Evolutionary conservation across 35 echinoderm and acorn worm genomes (phyloP), one percentile per base, ranked within the genome.

Genomic region (Diadema setosum): DNA sequence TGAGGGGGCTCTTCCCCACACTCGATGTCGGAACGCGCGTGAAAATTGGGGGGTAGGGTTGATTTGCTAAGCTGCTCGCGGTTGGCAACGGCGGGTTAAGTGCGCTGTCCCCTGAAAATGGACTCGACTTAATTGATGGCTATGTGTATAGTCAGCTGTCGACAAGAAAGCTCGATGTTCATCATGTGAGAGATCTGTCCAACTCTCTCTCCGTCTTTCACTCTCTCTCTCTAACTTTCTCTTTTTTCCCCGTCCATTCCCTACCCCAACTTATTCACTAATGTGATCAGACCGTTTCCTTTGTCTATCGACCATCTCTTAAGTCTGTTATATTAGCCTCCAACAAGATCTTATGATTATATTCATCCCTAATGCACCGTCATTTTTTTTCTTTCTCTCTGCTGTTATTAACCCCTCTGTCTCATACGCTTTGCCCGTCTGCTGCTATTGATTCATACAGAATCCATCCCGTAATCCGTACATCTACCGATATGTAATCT

Each of bases 91-190:
- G 44, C 40, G 73, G 73, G 73, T 41, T 9, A 78, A 41, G 40
- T 44, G 25, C 25, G 73, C 73, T 24, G 37, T 67, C 63, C 63
- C n/a, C n/a, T n/a, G 20, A 67, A 78, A 78, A 78, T 78, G 73
- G 73, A 78, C 33, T 78, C 44, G 35, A 43, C 27, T 78, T 78
- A 78, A 78, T 78, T 78, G 73, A 78, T 78, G 73, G 44, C 21
- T 35, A 41, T 78, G 73, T 78, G 73, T 78, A 41, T 78, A 78
- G 73, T 78, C 73, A 78, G 73, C 73, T 78, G 73, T 36, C 37
- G 73, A 41, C 9, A 52, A 11, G 48, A 11, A 52, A 52, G 9
- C 48, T 52, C n/a, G n/a, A n/a, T n/a, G n/a, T n/a, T n/a, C n/a
- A 16, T 67, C 63, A 11, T 34, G 18, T 58, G 18, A 3, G 18